These are phyloP conservation scores for Meda fulgida DNA, from an alignment of 2,797 vertebrate species.

Conservation along the genomic window DNA sequence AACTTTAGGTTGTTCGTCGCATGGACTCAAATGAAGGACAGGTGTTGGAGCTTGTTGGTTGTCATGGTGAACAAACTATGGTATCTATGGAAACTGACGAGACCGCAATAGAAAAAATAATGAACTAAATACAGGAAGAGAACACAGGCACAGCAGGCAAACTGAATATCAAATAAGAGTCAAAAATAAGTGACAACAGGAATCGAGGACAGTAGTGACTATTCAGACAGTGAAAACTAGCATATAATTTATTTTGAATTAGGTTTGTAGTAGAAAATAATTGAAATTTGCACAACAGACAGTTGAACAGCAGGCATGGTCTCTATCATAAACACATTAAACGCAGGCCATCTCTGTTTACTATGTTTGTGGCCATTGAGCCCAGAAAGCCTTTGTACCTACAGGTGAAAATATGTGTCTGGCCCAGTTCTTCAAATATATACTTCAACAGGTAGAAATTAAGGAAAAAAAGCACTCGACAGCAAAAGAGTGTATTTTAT, in stretches of 20 bases:
- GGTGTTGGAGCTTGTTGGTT: no score
- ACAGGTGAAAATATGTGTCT: constrained; percentile 12
- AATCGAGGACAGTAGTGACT: background rate
- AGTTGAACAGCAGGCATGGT: background rate
- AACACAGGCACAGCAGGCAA: no score
- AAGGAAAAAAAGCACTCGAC: constrained; percentile 2
- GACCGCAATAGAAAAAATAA: no score
- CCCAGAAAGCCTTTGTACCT: constrained; percentile 3
- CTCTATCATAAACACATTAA: background rate
- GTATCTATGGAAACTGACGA: no score
- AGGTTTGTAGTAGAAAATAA: background rate
- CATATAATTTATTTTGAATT: background rate
- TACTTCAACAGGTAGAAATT: background rate
- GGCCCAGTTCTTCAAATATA: background rate
- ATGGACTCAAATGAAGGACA: no score
- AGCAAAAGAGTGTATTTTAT: constrained; percentile 5
- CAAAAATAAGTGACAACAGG: no score
- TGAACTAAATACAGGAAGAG: no score
- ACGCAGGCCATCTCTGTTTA: background rate
- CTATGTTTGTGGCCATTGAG: constrained; percentile 2
- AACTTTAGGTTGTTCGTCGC: no score
- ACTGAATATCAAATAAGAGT: no score
- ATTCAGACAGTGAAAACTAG: background rate
- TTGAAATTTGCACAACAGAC: background rate
- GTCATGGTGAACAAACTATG: no score